phyloP scores from a whole-genome alignment of 2,113 vertebrate species.

The Corvus cornix region DNA sequence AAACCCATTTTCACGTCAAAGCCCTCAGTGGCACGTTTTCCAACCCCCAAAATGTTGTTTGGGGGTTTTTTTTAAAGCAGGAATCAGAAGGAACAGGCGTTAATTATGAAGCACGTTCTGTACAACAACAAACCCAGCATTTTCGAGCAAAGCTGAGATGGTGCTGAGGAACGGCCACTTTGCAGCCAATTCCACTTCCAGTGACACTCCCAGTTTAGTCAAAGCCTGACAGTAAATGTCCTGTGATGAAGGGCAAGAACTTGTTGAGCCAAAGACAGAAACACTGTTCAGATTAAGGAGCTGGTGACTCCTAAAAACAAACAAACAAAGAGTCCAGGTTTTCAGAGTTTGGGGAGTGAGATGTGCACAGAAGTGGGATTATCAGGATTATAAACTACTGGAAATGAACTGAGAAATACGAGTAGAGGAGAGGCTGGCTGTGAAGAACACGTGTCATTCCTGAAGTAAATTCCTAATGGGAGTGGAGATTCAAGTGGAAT shows the following conservation, averaged over 20 bases:
- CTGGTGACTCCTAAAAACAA: neutral
- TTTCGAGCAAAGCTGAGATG: neutral
- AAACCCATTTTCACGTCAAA: neutral
- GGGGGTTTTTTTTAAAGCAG: neutral
- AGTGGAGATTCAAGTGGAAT: neutral
- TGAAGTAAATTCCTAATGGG: too few species aligned
- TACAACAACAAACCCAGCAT: fast-evolving
- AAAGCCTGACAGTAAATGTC: neutral
- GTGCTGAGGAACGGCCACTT: neutral
- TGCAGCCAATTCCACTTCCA: neutral
- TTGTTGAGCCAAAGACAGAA: neutral
- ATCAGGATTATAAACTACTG: neutral
- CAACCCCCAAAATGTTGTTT: neutral
- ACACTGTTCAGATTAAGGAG: neutral
- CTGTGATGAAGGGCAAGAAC: neutral
- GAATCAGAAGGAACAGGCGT: neutral
- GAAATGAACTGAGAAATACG: neutral
- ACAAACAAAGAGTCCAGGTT: neutral
- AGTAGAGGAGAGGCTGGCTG: neutral
- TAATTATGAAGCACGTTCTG: neutral
- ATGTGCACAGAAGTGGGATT: neutral
- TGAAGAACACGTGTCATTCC: neutral
- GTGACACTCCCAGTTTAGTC: neutral
- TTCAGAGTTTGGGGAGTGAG: neutral
- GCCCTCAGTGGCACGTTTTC: neutral